Conservation (phyloP, 2,888 invertebrate species). For the Chydorus sphaericus region DNA sequence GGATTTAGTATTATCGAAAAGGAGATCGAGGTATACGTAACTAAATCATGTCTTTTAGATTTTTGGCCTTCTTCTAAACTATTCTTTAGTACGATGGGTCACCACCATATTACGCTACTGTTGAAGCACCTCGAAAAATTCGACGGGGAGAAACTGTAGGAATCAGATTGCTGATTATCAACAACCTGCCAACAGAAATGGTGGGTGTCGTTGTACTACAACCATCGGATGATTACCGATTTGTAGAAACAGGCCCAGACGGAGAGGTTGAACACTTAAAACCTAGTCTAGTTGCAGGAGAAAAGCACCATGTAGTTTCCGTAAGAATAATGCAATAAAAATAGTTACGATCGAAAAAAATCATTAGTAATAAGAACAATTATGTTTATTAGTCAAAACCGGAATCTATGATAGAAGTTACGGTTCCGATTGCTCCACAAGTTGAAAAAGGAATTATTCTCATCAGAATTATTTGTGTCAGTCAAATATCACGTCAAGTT, state of each 20-base stretch:
- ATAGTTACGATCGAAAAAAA: background rate
- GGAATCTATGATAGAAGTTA: slow-evolving; percentile 28
- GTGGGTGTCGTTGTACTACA: slow-evolving; percentile 32
- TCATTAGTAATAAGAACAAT: background rate
- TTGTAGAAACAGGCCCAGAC: slow-evolving; percentile 35
- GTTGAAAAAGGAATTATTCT: slow-evolving; percentile 32
- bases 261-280: slow-evolving; percentile 35
- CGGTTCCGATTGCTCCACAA: slow-evolving; percentile 37
- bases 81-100: slow-evolving; percentile 28
- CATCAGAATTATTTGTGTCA: slow-evolving; percentile 32
- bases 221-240: slow-evolving; percentile 34
- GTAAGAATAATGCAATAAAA: slow-evolving; percentile 22
- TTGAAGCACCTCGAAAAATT: slow-evolving; percentile 33
- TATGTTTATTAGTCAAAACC: slow-evolving; percentile 17
- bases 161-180: slow-evolving; percentile 26
- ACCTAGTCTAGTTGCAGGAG: slow-evolving; percentile 32
- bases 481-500: slow-evolving; percentile 32
- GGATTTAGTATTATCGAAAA: slow-evolving; percentile 36
- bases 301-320: slow-evolving; percentile 38
- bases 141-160: slow-evolving; percentile 37
- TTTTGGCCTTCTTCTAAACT: background rate
- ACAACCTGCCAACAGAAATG: slow-evolving; percentile 26
- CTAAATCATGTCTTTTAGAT: background rate
- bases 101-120: slow-evolving; percentile 36
- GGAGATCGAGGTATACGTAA: slow-evolving; percentile 29